Conservation (phyloP, 2,113 vertebrate genomes). For the Epinephelus lanceolatus region DNA sequence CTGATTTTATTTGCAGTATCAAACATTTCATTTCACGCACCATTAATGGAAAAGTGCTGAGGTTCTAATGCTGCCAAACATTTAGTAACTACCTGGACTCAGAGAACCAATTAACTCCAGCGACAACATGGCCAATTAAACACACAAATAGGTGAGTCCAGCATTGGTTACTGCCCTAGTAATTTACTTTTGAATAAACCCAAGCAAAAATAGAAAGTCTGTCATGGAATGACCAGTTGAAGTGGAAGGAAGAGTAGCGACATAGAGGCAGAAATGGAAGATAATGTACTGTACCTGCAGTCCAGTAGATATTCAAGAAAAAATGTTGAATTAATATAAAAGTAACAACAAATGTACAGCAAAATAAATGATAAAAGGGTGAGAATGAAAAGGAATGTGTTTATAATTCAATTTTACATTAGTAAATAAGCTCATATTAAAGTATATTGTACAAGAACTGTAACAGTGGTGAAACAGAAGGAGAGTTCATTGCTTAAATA, state of each 20-base stretch:
- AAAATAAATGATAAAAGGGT: not conserved
- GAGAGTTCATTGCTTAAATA: not conserved
- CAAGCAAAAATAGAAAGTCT: constrained; percentile 86
- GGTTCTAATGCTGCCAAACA: constrained; percentile 99
- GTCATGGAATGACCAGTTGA: constrained; percentile 70
- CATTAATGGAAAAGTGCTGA: constrained; percentile 99
- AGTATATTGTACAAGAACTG: constrained; percentile 10
- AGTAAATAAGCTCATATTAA: constrained; percentile 21
- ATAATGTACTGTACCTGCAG: constrained; percentile 1
- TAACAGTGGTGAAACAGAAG: not conserved
- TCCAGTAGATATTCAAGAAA: constrained; percentile 21
- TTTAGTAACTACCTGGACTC: constrained; percentile 99
- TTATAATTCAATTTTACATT: constrained; percentile 39
- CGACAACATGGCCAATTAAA: constrained; percentile 99
- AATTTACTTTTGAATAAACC: constrained; percentile 85
- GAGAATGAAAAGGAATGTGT: not conserved
- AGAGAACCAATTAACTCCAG: constrained; percentile 99
- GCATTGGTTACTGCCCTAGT: constrained; percentile 81
- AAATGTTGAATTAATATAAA: not conserved
- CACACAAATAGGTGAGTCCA: constrained; percentile 98
- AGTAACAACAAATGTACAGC: not conserved
- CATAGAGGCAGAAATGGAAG: constrained; percentile 24
- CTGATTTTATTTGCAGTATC: constrained; percentile 99
- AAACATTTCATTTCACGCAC: constrained; percentile 99
- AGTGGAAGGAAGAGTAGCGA: constrained; percentile 27